phyloP scores from a whole-genome alignment of 2,113 vertebrate species.

The Nyctibius bracteatus region DNA sequence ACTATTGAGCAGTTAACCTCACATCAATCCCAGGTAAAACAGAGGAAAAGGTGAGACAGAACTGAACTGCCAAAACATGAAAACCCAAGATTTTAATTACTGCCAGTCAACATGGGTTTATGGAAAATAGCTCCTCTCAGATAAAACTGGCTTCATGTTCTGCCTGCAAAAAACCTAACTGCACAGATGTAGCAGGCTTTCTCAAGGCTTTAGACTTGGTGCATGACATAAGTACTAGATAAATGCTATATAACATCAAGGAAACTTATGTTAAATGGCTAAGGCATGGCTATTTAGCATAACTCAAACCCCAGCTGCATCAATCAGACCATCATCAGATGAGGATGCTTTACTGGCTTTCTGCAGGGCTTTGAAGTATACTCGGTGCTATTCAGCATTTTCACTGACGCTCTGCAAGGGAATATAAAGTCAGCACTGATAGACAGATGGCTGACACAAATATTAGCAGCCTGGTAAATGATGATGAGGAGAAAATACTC shows the following conservation, averaged over 20 bases:
- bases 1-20: slow-evolving; percentile 27
- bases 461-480: slow-evolving; percentile 59
- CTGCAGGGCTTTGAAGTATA: slow-evolving; percentile 42
- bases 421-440: slow-evolving; percentile 45
- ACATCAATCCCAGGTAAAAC: slow-evolving; percentile 38
- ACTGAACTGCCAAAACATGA: slow-evolving; percentile 33
- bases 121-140: slow-evolving; percentile 25
- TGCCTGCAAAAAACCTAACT: background rate
- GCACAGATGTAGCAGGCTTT: slow-evolving; percentile 28
- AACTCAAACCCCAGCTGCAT: slow-evolving; percentile 56
- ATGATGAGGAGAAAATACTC: slow-evolving; percentile 5
- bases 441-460: slow-evolving; percentile 63
- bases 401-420: slow-evolving; percentile 40
- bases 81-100: slow-evolving; percentile 59
- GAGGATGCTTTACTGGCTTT: slow-evolving; percentile 41
- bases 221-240: slow-evolving; percentile 30
- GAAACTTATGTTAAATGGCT: slow-evolving; percentile 38
- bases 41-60: slow-evolving; percentile 34
- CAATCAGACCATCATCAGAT: slow-evolving; percentile 57
- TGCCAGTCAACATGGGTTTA: slow-evolving; percentile 39
- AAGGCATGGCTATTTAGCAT: slow-evolving; percentile 45
- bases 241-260: slow-evolving; percentile 39
- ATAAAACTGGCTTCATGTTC: slow-evolving; percentile 43
- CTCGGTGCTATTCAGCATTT: slow-evolving; percentile 42
- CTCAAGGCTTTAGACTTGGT: slow-evolving; percentile 26